Evolutionary conservation across 64 coral and sea anemone genomes (phyloP).

Genomic region (Porites australiensis): DNA sequence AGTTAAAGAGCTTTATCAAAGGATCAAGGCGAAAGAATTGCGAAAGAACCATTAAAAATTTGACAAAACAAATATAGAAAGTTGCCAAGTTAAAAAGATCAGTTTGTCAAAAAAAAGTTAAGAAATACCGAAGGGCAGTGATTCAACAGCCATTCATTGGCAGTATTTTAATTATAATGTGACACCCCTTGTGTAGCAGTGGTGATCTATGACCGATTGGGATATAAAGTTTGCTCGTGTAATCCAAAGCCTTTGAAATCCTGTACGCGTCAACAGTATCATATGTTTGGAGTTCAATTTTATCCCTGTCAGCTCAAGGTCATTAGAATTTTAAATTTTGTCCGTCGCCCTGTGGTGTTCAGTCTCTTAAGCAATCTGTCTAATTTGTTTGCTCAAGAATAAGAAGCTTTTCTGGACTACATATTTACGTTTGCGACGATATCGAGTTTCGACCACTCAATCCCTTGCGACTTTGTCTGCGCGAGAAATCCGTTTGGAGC

Average conservation of each 20-base stretch:
- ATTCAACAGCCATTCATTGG: neutral
- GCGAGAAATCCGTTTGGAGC: neutral
- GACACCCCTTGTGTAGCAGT: neutral
- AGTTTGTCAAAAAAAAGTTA: neutral
- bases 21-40: neutral
- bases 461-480: neutral
- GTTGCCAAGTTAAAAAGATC: no score
- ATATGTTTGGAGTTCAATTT: constrained; percentile 44
- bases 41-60: neutral
- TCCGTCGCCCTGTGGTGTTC: constrained; percentile 4
- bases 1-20: constrained; percentile 14
- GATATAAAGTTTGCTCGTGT: neutral
- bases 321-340: constrained; percentile 18
- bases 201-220: neutral
- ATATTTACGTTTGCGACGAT: neutral
- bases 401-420: neutral
- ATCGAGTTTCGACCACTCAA: constrained; percentile 28
- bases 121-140: no score
- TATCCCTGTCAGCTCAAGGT: neutral
- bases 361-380: neutral
- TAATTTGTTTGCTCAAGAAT: constrained; percentile 29
- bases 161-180: neutral
- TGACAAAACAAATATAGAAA: neutral
- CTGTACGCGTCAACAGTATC: neutral
- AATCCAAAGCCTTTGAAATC: neutral